Conservation (phyloP, 2,797 vertebrate genomes). For the Oreochromis grahami region DNA sequence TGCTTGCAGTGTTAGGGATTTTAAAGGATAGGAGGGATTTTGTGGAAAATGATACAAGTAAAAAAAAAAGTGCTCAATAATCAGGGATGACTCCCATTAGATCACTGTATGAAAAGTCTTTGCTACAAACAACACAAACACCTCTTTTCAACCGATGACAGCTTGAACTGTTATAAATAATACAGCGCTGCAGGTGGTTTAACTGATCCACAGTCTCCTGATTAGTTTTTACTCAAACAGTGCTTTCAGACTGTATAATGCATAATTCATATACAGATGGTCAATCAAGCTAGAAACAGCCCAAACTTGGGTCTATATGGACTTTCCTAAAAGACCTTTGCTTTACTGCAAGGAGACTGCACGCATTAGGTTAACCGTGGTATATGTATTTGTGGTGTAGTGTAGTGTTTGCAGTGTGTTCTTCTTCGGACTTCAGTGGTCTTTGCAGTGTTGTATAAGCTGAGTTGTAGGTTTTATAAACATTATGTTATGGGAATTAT, state of each 20-base stretch:
- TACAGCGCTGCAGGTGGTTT: not conserved
- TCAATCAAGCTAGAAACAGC: not conserved
- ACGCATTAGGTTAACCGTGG: not conserved
- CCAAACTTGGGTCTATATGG: not conserved
- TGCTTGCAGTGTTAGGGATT: not conserved
- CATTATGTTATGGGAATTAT: not conserved
- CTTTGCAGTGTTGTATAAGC: not conserved
- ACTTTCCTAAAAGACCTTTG: not conserved
- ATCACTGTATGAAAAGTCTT: not conserved
- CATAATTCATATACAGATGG: constrained; percentile 15
- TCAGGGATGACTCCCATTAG: not conserved
- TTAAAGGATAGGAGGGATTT: not conserved
- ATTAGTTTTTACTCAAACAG: not conserved
- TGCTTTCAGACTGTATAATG: not conserved
- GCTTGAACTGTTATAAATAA: not conserved
- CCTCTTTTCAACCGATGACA: not conserved
- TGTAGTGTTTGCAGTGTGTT: not conserved
- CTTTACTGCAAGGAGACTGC: not conserved
- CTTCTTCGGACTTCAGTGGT: not conserved
- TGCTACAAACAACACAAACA: not conserved
- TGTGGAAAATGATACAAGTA: not conserved
- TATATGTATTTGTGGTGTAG: not conserved
- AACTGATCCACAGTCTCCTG: not conserved
- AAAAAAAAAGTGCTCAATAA: not conserved
- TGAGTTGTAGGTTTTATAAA: not conserved